A percentile compares a stretch with the other conserved stretches of the same genome.
phyloP scores from a whole-genome alignment of 2,888 invertebrate genomes.

The Elmis aenea region DNA sequence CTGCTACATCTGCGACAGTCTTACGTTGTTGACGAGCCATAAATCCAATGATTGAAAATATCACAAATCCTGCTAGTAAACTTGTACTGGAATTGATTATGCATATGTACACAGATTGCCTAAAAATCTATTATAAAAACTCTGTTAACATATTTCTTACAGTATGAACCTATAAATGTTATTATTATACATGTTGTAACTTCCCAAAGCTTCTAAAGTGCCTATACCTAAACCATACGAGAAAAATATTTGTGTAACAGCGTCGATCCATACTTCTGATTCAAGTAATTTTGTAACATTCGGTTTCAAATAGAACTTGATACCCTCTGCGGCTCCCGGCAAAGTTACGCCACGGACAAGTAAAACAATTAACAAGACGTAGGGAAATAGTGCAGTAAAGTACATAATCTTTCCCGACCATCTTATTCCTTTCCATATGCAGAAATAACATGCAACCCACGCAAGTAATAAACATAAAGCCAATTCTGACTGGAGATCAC shows the following conservation, averaged over 20 bases:
- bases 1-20: conserved; percentile 89
- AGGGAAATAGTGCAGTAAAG: conserved; percentile 94
- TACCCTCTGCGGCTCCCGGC: conserved; percentile 87
- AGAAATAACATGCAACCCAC: conserved; percentile 97
- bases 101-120: conserved; percentile 85
- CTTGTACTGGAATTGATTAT: conserved; percentile 88
- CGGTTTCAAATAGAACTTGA: conserved; percentile 88
- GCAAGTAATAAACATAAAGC: conserved; percentile 86
- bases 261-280: conserved; percentile 97
- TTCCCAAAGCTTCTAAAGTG: conserved; percentile 92
- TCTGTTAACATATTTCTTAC: too few relatives aligned
- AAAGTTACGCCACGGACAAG: conserved; percentile 87
- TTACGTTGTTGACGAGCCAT: conserved; percentile 93
- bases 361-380: conserved; percentile 79
- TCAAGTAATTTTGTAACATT: conserved; percentile 84
- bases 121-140: conserved; percentile 49
- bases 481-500: conserved; percentile 86
- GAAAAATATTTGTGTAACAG: conserved; percentile 98
- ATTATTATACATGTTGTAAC: conserved; percentile 97
- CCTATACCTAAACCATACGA: conserved; percentile 96
- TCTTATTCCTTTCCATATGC: conserved; percentile 97
- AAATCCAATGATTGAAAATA: conserved; percentile 90
- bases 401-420: conserved; percentile 99
- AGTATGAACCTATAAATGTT: conserved; percentile 89
- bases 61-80: conserved; percentile 92